Conservation (phyloP, 2,888 invertebrate genomes). For the Lomographa bimaculata region DNA sequence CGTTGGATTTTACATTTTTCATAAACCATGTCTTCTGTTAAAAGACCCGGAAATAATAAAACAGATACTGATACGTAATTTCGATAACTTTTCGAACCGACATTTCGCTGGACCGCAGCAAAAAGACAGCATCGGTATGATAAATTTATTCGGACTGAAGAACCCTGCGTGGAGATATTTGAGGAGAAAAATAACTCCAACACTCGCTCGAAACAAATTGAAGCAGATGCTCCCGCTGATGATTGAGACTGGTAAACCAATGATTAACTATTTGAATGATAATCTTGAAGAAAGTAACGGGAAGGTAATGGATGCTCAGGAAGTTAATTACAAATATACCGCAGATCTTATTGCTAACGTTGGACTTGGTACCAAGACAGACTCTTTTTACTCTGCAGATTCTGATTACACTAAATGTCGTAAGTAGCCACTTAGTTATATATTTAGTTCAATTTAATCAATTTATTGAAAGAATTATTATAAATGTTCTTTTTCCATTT, state of each 20-base stretch:
- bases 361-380: constrained; percentile 15
- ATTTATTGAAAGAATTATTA: too few species aligned
- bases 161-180: constrained; percentile 40
- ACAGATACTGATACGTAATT: constrained; percentile 35
- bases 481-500: too few species aligned
- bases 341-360: constrained; percentile 1
- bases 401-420: constrained; percentile 35
- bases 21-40: constrained; percentile 39
- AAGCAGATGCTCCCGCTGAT: constrained; percentile 37
- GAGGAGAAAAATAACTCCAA: constrained; percentile 36
- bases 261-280: constrained; percentile 34
- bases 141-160: constrained; percentile 37
- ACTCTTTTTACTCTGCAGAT: constrained; percentile 33
- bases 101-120: constrained; percentile 37
- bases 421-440: too few species aligned
- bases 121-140: constrained; percentile 41
- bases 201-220: constrained; percentile 29
- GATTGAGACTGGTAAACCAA: constrained; percentile 34
- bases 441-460: too few species aligned
- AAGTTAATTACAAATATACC: background rate
- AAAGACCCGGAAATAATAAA: constrained; percentile 39
- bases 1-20: constrained; percentile 40
- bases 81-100: constrained; percentile 35
- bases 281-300: too few species aligned
- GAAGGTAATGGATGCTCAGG: constrained; percentile 13